Evolutionary conservation across 2,797 vertebrate species (phyloP), one percentile per base, ranked within the genome.

Genomic region (Macropodus opercularis): DNA sequence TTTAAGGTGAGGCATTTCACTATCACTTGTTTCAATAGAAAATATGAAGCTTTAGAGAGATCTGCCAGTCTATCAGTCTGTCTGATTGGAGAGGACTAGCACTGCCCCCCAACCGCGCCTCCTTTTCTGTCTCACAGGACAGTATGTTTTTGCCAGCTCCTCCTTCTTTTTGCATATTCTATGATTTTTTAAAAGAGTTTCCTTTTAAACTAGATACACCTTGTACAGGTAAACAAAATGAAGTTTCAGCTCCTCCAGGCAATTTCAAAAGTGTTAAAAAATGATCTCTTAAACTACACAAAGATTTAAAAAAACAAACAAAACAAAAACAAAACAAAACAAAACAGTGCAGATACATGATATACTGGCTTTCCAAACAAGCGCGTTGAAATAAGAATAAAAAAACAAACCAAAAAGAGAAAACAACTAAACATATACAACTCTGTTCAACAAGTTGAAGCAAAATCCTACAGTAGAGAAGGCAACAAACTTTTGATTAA

Each of bases 401-500:
- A 49, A n/a, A 65, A 83, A 68, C 3, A 19, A 79, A 64, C 21
- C 5, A 27, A 71, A 79, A 69, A 56, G 55, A 65, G 43, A 57
- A 86, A 87, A 66, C 9, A 77, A 75, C 79, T 83, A 90, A 79
- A 94, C 94, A 94, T 94, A 94, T 94, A 94, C 93, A 95, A 92
- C 91, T 92, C 91, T 91, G 89, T 93, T 79, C 92, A 91, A 93
- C 90, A 91, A 92, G 93, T 91, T 94, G 95, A 90, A 96, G 94
- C 93, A 94, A 97, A 94, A 92, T 94, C 71, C 84, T 92, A 93
- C 93, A 86, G 90, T 88, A 72, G 53, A 79, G 77, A 90, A 90
- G 94, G 84, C 84, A 89, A 85, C 75, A 72, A 63, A 89, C 73
- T 77, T 82, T n/a, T 67, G 70, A 86, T 75, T 65, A 66, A 92